Conservation (phyloP, 2,113 vertebrate species). For the Furnarius figulus region DNA sequence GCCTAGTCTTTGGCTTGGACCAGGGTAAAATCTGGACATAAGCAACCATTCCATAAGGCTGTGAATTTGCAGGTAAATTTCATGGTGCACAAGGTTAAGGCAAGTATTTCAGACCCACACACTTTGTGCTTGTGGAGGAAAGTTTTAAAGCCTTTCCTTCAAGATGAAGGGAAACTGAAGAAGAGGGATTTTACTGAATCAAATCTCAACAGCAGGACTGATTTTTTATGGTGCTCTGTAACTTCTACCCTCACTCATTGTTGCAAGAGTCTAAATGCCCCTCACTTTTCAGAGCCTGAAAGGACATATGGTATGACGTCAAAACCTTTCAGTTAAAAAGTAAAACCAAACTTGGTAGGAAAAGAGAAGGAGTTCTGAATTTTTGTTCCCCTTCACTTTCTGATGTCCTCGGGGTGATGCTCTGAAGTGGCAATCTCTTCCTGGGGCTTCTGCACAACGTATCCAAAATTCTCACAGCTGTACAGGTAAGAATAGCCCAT, state of each 20-base stretch:
- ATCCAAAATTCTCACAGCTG: background rate
- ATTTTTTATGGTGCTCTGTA: background rate
- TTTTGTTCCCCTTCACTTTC: background rate
- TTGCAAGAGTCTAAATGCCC: background rate
- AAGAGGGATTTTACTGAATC: background rate
- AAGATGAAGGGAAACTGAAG: background rate
- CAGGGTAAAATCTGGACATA: background rate
- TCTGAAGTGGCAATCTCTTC: background rate
- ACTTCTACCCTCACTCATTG: background rate
- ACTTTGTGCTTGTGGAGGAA: background rate
- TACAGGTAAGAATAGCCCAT: background rate
- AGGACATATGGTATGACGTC: fast-evolving
- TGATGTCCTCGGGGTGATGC: background rate
- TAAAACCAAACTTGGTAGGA: background rate
- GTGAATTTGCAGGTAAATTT: background rate
- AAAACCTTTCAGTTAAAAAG: background rate
- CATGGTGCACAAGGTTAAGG: fast-evolving
- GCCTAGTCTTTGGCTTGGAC: background rate
- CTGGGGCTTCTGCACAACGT: background rate
- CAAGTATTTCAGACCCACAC: background rate
- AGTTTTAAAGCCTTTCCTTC: background rate
- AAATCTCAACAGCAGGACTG: background rate
- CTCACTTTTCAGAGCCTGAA: background rate
- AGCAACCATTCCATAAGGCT: fast-evolving
- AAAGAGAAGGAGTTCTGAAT: background rate